Evolutionary conservation across 2,113 vertebrate genomes (phyloP).

Genomic region (Ochotona princeps): DNA sequence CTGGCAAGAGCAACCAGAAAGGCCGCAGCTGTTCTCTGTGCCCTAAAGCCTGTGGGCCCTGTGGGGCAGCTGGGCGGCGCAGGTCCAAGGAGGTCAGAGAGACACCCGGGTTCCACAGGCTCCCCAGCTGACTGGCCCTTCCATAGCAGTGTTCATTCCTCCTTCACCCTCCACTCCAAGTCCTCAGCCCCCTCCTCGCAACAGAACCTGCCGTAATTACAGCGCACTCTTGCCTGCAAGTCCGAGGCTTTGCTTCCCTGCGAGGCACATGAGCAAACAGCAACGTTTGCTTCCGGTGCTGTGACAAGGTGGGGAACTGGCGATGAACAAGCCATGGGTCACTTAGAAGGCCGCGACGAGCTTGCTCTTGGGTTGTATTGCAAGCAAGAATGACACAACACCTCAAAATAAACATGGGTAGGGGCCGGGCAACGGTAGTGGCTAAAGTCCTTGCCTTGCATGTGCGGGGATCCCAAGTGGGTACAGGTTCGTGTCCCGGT

Average conservation of each 20-base stretch:
- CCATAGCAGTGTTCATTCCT: background rate
- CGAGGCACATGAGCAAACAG: background rate
- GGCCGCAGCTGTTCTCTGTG: constrained; percentile 38
- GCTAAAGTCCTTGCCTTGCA: background rate
- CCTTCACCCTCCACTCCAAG: background rate
- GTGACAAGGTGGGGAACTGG: too few species aligned
- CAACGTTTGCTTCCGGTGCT: too few species aligned
- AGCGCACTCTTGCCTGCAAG: background rate
- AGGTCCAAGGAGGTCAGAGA: background rate
- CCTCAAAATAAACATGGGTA: background rate
- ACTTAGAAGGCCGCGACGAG: background rate
- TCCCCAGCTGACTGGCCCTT: background rate
- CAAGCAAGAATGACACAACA: background rate
- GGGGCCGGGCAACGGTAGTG: too few species aligned
- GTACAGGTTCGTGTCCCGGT: too few species aligned
- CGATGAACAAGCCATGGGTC: too few species aligned
- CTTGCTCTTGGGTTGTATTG: background rate
- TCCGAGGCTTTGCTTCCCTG: background rate
- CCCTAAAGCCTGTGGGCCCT: background rate
- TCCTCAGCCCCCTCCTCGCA: background rate
- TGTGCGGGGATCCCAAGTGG: too few species aligned
- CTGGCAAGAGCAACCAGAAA: background rate
- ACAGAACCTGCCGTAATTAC: background rate
- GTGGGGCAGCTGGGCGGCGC: background rate
- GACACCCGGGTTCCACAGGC: background rate